Conservation (phyloP, 2,888 invertebrate genomes). For the Elaeidobius kamerunicus region DNA sequence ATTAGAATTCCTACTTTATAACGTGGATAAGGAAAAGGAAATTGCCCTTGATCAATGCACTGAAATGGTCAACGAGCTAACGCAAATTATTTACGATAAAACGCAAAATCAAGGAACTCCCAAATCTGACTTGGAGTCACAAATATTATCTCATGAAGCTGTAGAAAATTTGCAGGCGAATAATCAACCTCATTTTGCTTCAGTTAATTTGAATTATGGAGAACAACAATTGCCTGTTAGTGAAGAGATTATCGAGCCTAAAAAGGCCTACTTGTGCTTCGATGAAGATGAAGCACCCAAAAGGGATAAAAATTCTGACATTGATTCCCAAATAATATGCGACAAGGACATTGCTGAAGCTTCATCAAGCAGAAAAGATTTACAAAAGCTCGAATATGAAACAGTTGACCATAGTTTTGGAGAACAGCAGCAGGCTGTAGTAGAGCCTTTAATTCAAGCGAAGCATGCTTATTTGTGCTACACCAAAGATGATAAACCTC, state of each 20-base stretch:
- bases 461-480: conserved; percentile 45
- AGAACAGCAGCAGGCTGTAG: conserved; percentile 30
- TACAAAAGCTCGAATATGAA: conserved; percentile 36
- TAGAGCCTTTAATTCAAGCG: conserved; percentile 38
- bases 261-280: conserved; percentile 42
- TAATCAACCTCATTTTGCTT: conserved; percentile 23
- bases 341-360: conserved; percentile 24
- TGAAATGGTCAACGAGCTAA: conserved; percentile 46
- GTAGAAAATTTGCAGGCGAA: conserved; percentile 11
- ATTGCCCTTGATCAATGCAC: conserved; percentile 45
- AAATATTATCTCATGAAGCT: conserved; percentile 24
- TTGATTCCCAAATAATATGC: conserved; percentile 37
- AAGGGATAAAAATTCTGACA: conserved; percentile 9
- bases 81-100: conserved; percentile 40
- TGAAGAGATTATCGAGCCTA: conserved; percentile 40
- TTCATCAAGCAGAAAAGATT: conserved; percentile 19
- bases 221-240: conserved; percentile 29
- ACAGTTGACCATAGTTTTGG: conserved; percentile 15
- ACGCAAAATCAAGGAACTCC: conserved; percentile 2
- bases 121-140: conserved; percentile 28
- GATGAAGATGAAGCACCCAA: conserved; percentile 24
- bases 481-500: conserved; percentile 34
- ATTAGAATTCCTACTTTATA: conserved; percentile 48
- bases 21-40: conserved; percentile 48
- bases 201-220: conserved; percentile 13